Base-by-base conservation (phyloP, 1,140 invertebrate genomes). In the Calephelis nemesis region DNA sequence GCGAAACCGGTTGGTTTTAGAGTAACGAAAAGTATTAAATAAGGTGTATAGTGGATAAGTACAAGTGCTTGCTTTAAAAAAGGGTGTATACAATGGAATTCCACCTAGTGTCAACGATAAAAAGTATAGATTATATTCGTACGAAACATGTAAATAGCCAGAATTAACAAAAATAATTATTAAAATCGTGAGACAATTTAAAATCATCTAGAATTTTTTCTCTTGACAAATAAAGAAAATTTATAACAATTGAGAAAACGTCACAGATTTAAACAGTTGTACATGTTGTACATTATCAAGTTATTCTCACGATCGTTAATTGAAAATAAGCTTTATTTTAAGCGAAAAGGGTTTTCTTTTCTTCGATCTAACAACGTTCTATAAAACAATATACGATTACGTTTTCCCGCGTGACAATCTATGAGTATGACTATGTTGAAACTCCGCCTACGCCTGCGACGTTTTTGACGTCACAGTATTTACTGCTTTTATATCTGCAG, bases 401-500 rank as follows among this genome's bases (percentile, higher is more conserved):
- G 63, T 49, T 49, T 65, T 49, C 10, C 63, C 63, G 39, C 63
- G 63, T 65, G 63, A 65, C 49, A n/a, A 8, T 49, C 7, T 30
- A 42, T 62, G 50, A 15, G 30, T 30, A 42, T 62, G 50, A 15
- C 47, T 45, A 45, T 50, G 42, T 63, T 63, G 42, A 19, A 50
- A 63, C 63, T 19, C 30, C 62, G 7, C 62, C 62, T 40, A 62
- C 63, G 10, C 13, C 3, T 30, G 63, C 47, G 47, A 65, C 47
- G 63, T 49, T 65, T 50, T 50, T 64, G 63, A 65, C 63, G 63
- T 65, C 63, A 65, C 47, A 30, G 8, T 52, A 10, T 52, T 52
- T 52, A 52, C 13, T 52, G 50, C 13, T 19, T 52, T 52, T 15
- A 52, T 52, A 52, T 52, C 15, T 52, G 50, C 9, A 52, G 3